A percentile compares a stretch with the other conserved stretches of the same genome.
Conservation (phyloP, 2,797 vertebrate genomes). For the Enteromius radiatus region DNA sequence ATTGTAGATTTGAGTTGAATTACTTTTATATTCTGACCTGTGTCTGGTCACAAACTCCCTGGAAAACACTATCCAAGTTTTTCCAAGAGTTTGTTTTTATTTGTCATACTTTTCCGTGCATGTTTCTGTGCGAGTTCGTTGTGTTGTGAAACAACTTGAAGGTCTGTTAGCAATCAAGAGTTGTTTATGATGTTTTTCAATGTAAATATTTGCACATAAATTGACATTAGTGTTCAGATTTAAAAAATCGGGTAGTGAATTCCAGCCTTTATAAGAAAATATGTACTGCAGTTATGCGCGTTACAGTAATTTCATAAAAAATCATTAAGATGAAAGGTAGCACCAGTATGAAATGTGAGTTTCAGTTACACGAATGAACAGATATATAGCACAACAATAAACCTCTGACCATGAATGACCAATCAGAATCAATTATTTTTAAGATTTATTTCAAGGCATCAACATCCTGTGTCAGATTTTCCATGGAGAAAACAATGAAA, state of each 20-base stretch:
- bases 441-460: not conserved
- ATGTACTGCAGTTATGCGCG: not conserved
- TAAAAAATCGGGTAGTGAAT: not conserved
- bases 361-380: not conserved
- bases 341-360: not conserved
- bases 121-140: not conserved
- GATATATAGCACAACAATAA: not conserved
- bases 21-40: not conserved
- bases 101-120: not conserved
- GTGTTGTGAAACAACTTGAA: not conserved
- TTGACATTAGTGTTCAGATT: not conserved
- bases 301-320: not conserved
- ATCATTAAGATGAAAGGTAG: not conserved
- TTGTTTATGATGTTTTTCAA: not conserved
- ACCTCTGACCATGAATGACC: not conserved
- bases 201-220: not conserved
- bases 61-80: not conserved
- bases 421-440: not conserved
- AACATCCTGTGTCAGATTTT: constrained; percentile 24
- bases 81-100: not conserved
- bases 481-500: constrained; percentile 33
- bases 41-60: not conserved
- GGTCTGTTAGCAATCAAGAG: not conserved
- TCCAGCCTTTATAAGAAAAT: not conserved
- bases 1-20: not conserved